Conservation (phyloP, 1,140 invertebrate species). For the Dufourea novaeangliae region DNA sequence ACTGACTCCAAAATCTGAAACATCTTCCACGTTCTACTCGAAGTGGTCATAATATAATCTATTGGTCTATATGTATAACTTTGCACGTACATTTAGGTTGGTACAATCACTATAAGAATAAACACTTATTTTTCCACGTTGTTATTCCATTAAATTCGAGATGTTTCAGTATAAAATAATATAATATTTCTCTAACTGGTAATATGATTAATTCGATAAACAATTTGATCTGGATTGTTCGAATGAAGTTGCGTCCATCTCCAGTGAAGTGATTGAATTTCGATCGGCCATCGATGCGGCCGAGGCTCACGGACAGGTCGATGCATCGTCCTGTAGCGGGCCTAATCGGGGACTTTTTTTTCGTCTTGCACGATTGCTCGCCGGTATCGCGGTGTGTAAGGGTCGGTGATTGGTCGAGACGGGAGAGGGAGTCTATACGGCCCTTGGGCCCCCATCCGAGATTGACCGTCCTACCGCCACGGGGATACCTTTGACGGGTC, state of each 20-base stretch:
- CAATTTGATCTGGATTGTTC: no score
- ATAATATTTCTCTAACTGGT: no score
- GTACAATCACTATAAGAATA: no score
- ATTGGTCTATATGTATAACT: no score
- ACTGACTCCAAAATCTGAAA: no score
- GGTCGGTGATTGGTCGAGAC: conserved; percentile 77
- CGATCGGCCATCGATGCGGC: conserved; percentile 74
- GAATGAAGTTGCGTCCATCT: background rate
- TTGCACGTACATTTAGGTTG: no score
- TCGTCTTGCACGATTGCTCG: conserved; percentile 59
- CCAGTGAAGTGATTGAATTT: conserved; percentile 52
- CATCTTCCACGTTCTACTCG: no score
- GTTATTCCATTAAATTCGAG: no score
- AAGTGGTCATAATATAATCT: no score
- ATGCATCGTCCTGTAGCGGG: conserved; percentile 61
- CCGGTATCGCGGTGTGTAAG: conserved; percentile 62
- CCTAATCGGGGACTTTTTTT: conserved; percentile 61
- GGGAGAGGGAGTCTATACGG: conserved; percentile 73
- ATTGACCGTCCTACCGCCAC: conserved; percentile 79
- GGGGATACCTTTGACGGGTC: conserved; percentile 79
- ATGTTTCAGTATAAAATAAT: no score
- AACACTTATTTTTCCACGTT: no score
- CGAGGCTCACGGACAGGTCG: conserved; percentile 49
- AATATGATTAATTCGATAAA: no score
- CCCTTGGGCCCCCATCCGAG: conserved; percentile 76